Base-by-base conservation (phyloP, 2,113 vertebrate species). In the Falco punctatus region DNA sequence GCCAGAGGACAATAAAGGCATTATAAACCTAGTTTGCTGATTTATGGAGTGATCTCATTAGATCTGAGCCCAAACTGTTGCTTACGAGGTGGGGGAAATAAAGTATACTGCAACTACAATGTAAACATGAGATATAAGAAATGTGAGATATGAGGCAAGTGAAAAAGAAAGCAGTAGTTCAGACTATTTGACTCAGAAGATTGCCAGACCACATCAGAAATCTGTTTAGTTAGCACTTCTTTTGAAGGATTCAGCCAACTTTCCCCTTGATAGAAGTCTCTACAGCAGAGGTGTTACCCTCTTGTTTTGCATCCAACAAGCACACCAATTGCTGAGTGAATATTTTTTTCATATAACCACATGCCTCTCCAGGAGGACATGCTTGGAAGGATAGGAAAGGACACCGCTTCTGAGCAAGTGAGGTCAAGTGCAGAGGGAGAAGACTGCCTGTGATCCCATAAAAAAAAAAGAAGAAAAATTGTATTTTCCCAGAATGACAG, bases 321-420 rank as follows among this genome's bases (percentile, higher is more conserved):
- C 46, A 82, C 9, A 16, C 9, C 0, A 0, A 54, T 0, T 66
- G 13, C 35, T 55, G 42, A 83, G 15, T 1, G 5, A 86, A 62
- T 6, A 7, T 2, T 52, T 11, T 3, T 90, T 64, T 55, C 9
- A 0, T 38, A 20, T 9, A 79, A 74, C 22, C 24, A 65, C 28
- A 49, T 0, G 3, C 8, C 42, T 19, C 62, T 80, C 35, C 61
- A 27, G 81, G 40, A 92, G 24, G 16, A 73, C 1, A 1, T 11
- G 9, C 16, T 20, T 42, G 24, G 23, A 27, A 88, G 10, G 42
- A 61, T 9, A 90, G 8, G 57, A 85, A 69, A 51, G 20, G 27
- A 59, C 80, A 35, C 30, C 69, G 40, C 33, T 86, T 61, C 58
- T 19, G 30, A 86, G 74, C 12, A 67, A 67, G 23, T 11, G 15